Evolutionary conservation across 1,140 invertebrate genomes (phyloP).

Genomic region (Macrobrachium nipponense): DNA sequence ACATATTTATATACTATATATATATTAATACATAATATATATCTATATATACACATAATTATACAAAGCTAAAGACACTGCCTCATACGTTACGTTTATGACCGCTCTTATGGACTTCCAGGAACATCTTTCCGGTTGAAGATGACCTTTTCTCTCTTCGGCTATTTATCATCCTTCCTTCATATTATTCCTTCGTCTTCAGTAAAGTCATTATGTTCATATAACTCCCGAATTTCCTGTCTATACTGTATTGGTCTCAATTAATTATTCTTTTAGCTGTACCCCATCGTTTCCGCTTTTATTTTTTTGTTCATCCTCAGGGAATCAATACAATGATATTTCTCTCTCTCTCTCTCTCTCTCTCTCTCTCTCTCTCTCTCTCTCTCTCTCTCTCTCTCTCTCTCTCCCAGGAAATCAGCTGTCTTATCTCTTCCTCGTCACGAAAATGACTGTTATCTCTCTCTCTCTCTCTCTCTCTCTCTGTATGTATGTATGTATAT

Average conservation of each 20-base stretch:
- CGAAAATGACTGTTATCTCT: too few species aligned
- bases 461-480: too few species aligned
- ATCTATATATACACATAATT: background rate
- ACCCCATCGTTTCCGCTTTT: background rate
- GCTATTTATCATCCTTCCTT: too few species aligned
- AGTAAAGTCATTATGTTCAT: background rate
- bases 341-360: constrained; percentile 11
- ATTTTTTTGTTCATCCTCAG: background rate
- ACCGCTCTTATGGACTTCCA: too few species aligned
- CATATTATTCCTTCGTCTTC: too few species aligned
- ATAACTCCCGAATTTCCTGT: background rate
- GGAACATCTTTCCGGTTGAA: too few species aligned
- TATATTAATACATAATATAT: background rate
- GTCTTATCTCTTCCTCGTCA: too few species aligned
- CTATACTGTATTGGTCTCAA: background rate
- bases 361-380: constrained; percentile 13
- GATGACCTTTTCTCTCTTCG: background rate
- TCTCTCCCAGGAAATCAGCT: background rate
- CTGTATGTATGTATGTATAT: too few species aligned
- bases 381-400: constrained; percentile 16
- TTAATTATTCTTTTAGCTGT: background rate
- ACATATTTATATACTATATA: background rate
- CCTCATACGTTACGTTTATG: too few species aligned
- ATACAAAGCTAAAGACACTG: too few species aligned
- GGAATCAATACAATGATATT: background rate